phyloP scores from a whole-genome alignment of 2,113 vertebrate genomes.

The Crotalus tigris region DNA sequence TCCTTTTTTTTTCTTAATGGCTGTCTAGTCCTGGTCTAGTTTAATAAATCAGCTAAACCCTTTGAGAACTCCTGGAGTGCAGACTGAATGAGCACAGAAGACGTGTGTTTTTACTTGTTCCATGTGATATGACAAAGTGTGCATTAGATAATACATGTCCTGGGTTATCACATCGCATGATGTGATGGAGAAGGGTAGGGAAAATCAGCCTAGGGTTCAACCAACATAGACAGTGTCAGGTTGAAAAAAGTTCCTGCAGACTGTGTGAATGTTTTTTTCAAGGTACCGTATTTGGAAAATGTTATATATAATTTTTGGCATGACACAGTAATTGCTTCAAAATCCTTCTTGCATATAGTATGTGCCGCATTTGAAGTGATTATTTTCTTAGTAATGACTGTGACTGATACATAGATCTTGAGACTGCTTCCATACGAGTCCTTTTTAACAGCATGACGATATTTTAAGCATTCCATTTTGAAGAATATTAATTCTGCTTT shows the following conservation, averaged over 20 bases:
- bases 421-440: background rate
- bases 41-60: background rate
- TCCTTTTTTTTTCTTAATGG: background rate
- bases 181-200: background rate
- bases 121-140: background rate
- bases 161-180: background rate
- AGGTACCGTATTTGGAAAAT: background rate
- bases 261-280: background rate
- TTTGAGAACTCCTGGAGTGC: background rate
- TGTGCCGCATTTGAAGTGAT: background rate
- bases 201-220: background rate
- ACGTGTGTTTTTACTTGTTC: background rate
- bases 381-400: constrained; percentile 13
- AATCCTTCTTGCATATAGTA: background rate
- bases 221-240: background rate
- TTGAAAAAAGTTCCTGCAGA: background rate
- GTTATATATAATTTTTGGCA: constrained; percentile 3
- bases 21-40: background rate
- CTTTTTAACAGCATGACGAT: background rate
- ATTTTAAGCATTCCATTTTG: background rate
- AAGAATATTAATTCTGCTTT: constrained; percentile 4
- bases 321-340: constrained; percentile 16
- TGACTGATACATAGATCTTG: constrained; percentile 20
- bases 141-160: background rate
- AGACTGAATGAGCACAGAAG: background rate